Conservation (phyloP, 53 echinoderm and acorn worm genomes). For the Stichopus horrens region DNA sequence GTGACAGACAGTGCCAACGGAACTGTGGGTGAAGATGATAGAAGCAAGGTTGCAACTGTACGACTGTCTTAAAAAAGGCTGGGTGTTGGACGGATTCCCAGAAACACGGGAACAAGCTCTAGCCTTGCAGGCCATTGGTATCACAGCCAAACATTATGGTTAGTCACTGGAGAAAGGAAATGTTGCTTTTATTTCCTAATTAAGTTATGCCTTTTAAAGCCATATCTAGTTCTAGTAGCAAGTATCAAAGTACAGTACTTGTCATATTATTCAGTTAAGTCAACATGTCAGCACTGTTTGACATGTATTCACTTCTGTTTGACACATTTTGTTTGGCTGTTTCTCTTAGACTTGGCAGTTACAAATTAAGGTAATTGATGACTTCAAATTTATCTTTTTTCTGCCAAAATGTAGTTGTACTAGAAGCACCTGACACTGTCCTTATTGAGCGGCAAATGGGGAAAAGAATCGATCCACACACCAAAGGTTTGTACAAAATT, state of each 20-base stretch:
- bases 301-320: neutral
- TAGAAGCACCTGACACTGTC: slow-evolving; percentile 96
- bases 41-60: slow-evolving; percentile 83
- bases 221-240: no score
- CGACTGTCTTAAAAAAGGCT: slow-evolving; percentile 96
- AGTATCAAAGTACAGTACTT: no score
- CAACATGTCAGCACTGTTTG: neutral
- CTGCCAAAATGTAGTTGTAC: slow-evolving; percentile 63
- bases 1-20: slow-evolving; percentile 66
- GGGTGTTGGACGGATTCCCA: slow-evolving; percentile 94
- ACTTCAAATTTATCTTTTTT: neutral
- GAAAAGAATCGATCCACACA: slow-evolving; percentile 93
- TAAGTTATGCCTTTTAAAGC: no score
- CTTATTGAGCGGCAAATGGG: slow-evolving; percentile 99
- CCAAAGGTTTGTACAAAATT: slow-evolving; percentile 65
- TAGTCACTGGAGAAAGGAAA: slow-evolving; percentile 16
- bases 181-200: no score
- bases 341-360: neutral
- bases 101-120: slow-evolving; percentile 86
- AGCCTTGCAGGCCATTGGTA: slow-evolving; percentile 89
- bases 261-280: no score
- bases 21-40: slow-evolving; percentile 87
- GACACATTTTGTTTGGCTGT: neutral
- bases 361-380: neutral
- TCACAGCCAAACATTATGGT: slow-evolving; percentile 89